Evolutionary conservation across 2,113 vertebrate genomes (phyloP).

Genomic region (Apaloderma vittatum): DNA sequence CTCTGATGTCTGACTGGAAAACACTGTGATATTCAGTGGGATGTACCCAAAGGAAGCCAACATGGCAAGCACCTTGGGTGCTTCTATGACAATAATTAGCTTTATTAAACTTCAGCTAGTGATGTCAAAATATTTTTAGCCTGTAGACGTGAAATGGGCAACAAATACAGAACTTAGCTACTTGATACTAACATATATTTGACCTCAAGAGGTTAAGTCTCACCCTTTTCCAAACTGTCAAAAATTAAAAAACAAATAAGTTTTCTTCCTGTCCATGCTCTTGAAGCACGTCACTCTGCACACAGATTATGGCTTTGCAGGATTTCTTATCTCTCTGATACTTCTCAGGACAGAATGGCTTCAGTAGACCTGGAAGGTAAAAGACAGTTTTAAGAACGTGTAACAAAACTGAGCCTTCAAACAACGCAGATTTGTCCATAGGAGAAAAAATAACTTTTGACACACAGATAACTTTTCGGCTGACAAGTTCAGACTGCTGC

Average conservation of each 20-base stretch:
- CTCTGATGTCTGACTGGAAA: not conserved
- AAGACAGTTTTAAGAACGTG: not conserved
- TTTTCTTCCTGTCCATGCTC: not conserved
- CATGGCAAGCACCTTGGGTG: not conserved
- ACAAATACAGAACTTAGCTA: not conserved
- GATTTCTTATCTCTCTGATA: not conserved
- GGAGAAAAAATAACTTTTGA: not conserved
- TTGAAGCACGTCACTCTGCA: not conserved
- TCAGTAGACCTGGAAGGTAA: not conserved
- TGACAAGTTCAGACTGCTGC: not conserved
- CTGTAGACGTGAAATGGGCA: constrained; percentile 9
- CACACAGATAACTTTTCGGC: not conserved
- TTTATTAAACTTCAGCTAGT: not conserved
- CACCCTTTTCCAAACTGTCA: not conserved
- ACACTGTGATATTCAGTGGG: not conserved
- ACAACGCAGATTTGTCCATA: not conserved
- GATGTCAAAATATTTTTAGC: constrained; percentile 38
- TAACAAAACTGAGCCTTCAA: not conserved
- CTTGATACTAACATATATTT: not conserved
- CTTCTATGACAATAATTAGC: not conserved
- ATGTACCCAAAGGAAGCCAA: constrained; percentile 16
- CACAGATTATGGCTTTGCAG: not conserved
- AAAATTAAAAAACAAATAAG: not conserved
- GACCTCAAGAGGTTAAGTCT: not conserved
- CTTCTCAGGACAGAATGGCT: not conserved